These are phyloP conservation scores for Eledona agricola DNA, from an alignment of 2,888 invertebrate genomes.

Conservation along the genomic window DNA sequence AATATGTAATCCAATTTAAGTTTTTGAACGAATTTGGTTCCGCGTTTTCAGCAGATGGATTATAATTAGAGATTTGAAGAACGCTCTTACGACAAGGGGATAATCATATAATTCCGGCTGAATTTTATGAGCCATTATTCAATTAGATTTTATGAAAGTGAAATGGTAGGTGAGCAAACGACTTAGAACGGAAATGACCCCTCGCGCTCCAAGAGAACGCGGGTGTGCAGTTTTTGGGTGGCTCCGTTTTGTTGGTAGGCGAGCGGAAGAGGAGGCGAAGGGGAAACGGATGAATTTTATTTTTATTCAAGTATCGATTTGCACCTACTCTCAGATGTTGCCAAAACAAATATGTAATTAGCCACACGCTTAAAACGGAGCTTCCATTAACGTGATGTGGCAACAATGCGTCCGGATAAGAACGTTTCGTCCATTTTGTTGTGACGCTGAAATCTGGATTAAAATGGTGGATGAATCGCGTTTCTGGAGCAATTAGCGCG, in stretches of 20 bases:
- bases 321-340: constrained; percentile 29
- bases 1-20: constrained; percentile 3
- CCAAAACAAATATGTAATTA: constrained; percentile 30
- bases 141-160: constrained; percentile 21
- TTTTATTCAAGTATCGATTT: constrained; percentile 26
- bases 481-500: constrained; percentile 1
- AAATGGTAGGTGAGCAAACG: constrained; percentile 15
- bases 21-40: neutral
- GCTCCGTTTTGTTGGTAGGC: neutral
- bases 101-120: constrained; percentile 16
- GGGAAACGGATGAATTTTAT: constrained; percentile 15
- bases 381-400: constrained; percentile 21
- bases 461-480: constrained; percentile 5
- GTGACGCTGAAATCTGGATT: neutral
- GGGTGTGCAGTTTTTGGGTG: too few relatives aligned
- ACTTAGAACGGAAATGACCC: constrained; percentile 15
- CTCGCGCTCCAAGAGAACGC: constrained; percentile 3
- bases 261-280: neutral
- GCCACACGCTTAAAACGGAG: constrained; percentile 23
- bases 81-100: constrained; percentile 8
- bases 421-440: constrained; percentile 12
- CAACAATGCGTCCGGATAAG: constrained; percentile 17
- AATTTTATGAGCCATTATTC: constrained; percentile 22
- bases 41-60: constrained; percentile 13
- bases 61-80: constrained; percentile 12